These are phyloP conservation scores for Neoarius graeffei DNA, from an alignment of 2,113 vertebrate species.

Conservation along the genomic window DNA sequence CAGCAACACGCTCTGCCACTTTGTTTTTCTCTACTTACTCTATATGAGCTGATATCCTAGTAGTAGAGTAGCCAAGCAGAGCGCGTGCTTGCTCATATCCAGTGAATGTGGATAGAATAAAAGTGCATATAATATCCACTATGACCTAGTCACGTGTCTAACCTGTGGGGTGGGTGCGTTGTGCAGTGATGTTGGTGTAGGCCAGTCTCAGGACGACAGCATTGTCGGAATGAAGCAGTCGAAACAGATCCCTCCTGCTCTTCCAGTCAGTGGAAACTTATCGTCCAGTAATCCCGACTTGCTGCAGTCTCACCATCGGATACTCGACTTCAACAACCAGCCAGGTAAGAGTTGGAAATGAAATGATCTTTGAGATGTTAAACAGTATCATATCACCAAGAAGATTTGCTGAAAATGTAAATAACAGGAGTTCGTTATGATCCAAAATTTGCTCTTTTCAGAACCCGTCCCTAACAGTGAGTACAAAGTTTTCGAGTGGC, in stretches of 20 bases:
- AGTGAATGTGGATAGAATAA: neutral
- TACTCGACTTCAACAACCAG: slow-evolving; percentile 94
- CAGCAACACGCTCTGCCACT: too few relatives aligned
- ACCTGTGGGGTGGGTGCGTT: slow-evolving; percentile 48
- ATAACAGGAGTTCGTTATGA: slow-evolving; percentile 39
- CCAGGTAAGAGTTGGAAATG: slow-evolving; percentile 76
- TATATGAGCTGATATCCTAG: too few relatives aligned
- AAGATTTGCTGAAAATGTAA: neutral
- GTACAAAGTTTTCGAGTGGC: slow-evolving; percentile 54
- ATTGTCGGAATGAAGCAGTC: slow-evolving; percentile 95
- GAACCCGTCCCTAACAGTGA: slow-evolving; percentile 63
- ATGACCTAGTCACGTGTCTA: neutral
- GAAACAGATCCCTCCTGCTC: slow-evolving; percentile 89
- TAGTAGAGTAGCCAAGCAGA: too few relatives aligned
- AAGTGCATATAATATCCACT: neutral
- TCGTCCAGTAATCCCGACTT: slow-evolving; percentile 96
- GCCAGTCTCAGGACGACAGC: slow-evolving; percentile 97
- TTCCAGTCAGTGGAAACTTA: slow-evolving; percentile 92
- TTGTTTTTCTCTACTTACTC: too few relatives aligned
- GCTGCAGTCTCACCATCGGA: slow-evolving; percentile 95
- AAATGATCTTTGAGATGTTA: neutral
- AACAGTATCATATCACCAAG: neutral
- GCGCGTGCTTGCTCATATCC: too few relatives aligned
- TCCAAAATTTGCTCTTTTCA: slow-evolving; percentile 63
- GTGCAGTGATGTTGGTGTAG: slow-evolving; percentile 92